Evolutionary conservation across 1,140 invertebrate genomes (phyloP), one percentile per base, ranked within the genome.

Genomic region (Trigoniulus corallinus): DNA sequence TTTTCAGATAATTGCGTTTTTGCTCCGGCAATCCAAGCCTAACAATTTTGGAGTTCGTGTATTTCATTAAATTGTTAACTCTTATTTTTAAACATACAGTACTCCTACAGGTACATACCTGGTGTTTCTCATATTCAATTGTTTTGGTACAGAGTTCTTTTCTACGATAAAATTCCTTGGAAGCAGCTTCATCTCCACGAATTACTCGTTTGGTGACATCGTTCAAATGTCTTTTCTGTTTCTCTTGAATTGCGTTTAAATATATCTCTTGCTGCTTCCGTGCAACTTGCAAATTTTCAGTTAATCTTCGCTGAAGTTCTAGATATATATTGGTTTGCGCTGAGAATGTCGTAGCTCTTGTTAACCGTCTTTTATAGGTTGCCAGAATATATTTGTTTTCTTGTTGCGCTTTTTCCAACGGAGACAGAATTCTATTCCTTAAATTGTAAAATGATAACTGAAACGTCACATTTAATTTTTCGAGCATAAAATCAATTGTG

Each of bases 281-380:
- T 12, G 62, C 64, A 42, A 66, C 29, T 15, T 34, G 7, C n/a
- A 64, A 44, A 47, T 66, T 66, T 54, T 66, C 64, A 39, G 61
- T 61, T 57, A 66, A 59, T 51, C 62, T 63, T 53, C 64, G 61
- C 37, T 65, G 64, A 37, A 66, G 50, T 23, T 61, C 61, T 46
- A 66, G 49, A 53, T 34, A 25, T 20, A 53, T 10, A 47, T 53
- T 43, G 51, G 52, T 52, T 45, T 51, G 48, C 23, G 51, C 54
- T 15, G 59, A 12, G 18, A 42, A 22, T 18, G n/a, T 10, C 20
- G 58, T 41, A 59, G 24, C 37, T 29, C 53, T 50, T 1, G 56
- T 55, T 51, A 62, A 54, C 37, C 64, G 57, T 15, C 59, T 58
- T 47, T 58, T 61, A 49, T 63, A 64, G 1, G 59, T 61, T 22